These are phyloP conservation scores for Neodiprion fabricii DNA, from an alignment of 1,140 invertebrate genomes.

Conservation along the genomic window DNA sequence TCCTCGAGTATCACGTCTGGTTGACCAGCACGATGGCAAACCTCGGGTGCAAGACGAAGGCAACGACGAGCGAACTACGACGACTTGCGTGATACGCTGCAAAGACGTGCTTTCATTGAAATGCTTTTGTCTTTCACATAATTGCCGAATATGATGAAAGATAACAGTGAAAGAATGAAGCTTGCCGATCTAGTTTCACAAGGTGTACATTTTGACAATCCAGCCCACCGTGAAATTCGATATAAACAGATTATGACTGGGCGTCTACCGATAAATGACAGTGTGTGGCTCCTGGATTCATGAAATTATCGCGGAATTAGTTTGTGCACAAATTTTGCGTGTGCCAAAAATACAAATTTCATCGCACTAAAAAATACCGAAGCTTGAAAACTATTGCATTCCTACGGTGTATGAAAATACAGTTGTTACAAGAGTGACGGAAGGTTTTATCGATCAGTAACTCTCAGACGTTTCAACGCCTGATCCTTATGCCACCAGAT, in stretches of 20 bases:
- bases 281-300: not conserved
- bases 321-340: no score
- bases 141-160: not conserved
- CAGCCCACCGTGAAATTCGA: not conserved
- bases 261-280: not conserved
- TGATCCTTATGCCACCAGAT: no score
- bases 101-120: not conserved
- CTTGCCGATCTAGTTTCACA: not conserved
- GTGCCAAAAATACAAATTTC: no score
- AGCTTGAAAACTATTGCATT: no score
- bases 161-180: not conserved
- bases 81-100: not conserved
- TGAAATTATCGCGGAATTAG: not conserved
- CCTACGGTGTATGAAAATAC: no score
- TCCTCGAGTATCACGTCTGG: not conserved
- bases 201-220: not conserved
- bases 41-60: not conserved
- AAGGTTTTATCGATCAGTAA: no score
- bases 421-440: no score
- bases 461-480: no score
- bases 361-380: no score
- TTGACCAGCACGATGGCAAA: conserved; percentile 3
- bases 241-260: not conserved
- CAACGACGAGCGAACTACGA: not conserved
- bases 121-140: not conserved